Base-by-base conservation (phyloP, 1,140 invertebrate genomes). In the Rhopalosiphum padi region DNA sequence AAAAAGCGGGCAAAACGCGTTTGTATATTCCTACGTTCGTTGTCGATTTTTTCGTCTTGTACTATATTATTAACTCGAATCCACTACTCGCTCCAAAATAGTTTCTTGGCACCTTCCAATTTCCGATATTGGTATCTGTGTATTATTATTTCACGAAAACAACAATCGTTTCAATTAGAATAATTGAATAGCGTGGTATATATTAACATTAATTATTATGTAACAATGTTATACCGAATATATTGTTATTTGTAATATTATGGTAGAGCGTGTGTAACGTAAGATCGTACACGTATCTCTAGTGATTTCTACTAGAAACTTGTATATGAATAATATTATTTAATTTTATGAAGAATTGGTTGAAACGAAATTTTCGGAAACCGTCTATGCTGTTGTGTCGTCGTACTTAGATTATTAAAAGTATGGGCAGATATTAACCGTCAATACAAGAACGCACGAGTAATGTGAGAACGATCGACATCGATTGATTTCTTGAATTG, bases 161-260 rank as follows among this genome's bases (percentile, higher is more conserved):
- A 68, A 15, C 60, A 77, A 18, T 77, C 15, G 15, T 77, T 77
- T 77, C 15, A 77, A 77, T 77, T 77, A 77, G 15, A n/a, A 77
- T 77, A 77, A 77, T 77, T 77, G 60, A 77, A 15, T 77, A 77
- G 60, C 15, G 2, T 35, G 11, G 15, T 60, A 77, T 68, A 68
- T n/a, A 77, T 77, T 35, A 77, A 51, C 48, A 51, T 3, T 51
- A 11, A 9, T 51, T 51, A 51, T 51, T 15, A 9, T n/a, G 30
- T 77, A n/a, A n/a, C 5, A n/a, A 35, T 77, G n/a, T n/a, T 77
- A 77, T 21, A 77, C 60, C 18, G 15, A 77, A 15, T 6, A n/a
- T 77, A n/a, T 77, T 77, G 60, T n/a, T n/a, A n/a, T 77, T n/a
- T 68, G 30, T n/a, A 68, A 68, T n/a, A n/a, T n/a, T n/a, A 68